A percentile compares a stretch with the other conserved stretches of the same genome.
Conservation (phyloP, 2,113 vertebrate genomes). For the Willisornis vidua region DNA sequence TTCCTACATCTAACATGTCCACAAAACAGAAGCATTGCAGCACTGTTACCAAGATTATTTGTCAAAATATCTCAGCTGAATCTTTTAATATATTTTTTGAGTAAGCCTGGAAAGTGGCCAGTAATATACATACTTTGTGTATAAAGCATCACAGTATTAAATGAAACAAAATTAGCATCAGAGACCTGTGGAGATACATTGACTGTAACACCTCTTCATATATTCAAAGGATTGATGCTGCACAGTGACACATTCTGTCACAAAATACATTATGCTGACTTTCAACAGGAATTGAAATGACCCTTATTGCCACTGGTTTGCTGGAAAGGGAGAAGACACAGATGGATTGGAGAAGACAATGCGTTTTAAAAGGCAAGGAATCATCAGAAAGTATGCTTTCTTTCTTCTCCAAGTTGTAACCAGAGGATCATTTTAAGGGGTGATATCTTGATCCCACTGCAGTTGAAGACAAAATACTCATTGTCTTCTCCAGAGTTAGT, state of each 20-base stretch:
- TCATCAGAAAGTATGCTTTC: accelerated
- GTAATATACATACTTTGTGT: neutral
- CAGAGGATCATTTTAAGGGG: neutral
- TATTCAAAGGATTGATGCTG: neutral
- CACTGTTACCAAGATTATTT: neutral
- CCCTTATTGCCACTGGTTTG: neutral
- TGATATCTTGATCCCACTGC: neutral
- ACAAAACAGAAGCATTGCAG: neutral
- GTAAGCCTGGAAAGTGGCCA: neutral
- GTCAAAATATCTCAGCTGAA: neutral
- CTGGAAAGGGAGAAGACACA: neutral
- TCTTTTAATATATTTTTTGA: neutral
- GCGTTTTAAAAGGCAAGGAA: neutral
- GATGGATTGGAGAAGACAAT: neutral
- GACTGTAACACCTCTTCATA: neutral
- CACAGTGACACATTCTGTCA: neutral
- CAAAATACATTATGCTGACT: neutral
- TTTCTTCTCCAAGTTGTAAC: neutral
- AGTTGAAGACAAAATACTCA: neutral
- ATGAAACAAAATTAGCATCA: neutral
- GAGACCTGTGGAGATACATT: neutral
- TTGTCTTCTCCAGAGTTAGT: neutral
- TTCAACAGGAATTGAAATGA: neutral
- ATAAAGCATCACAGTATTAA: neutral
- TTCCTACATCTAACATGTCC: neutral